Conservation (phyloP, 2,797 vertebrate species). For the Siniperca undulata region DNA sequence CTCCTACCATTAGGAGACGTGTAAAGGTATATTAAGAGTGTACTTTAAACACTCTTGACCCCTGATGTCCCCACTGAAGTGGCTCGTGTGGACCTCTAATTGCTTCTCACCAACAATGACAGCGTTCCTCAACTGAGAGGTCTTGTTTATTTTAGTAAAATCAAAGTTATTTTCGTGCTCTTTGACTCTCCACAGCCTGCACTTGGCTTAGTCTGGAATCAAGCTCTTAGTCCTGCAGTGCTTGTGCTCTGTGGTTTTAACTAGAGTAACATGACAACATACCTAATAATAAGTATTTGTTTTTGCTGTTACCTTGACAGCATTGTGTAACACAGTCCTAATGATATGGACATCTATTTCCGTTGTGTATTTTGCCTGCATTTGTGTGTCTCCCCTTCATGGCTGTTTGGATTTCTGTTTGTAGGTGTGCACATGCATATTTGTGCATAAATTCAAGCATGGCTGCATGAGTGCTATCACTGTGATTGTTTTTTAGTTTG, state of each 20-base stretch:
- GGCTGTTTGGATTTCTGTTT: neutral
- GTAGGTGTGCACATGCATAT: conserved; percentile 27
- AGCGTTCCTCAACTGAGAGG: conserved; percentile 41
- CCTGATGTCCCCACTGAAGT: conserved; percentile 58
- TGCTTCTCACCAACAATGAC: conserved; percentile 74
- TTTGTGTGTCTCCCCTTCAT: neutral
- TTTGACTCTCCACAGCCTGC: conserved; percentile 34
- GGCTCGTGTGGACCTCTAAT: conserved; percentile 68
- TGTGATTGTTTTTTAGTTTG: conserved; percentile 66
- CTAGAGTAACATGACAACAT: conserved; percentile 23
- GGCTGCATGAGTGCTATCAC: conserved; percentile 32
- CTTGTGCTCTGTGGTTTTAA: conserved; percentile 36
- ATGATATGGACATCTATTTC: neutral
- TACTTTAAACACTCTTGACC: conserved; percentile 76
- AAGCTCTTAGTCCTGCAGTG: conserved; percentile 11
- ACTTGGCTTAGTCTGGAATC: conserved; percentile 24
- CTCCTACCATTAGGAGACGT: conserved; percentile 52
- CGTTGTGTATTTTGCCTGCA: conserved; percentile 11
- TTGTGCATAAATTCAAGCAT: conserved; percentile 32
- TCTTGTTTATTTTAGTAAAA: conserved; percentile 61
- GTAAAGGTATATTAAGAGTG: conserved; percentile 73
- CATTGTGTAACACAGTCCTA: conserved; percentile 24
- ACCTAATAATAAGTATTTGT: conserved; percentile 30
- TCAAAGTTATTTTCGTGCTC: conserved; percentile 58
- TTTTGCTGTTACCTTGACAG: conserved; percentile 47